phyloP scores from a whole-genome alignment of 2,797 vertebrate genomes.

The Phrynocephalus guinanensis region DNA sequence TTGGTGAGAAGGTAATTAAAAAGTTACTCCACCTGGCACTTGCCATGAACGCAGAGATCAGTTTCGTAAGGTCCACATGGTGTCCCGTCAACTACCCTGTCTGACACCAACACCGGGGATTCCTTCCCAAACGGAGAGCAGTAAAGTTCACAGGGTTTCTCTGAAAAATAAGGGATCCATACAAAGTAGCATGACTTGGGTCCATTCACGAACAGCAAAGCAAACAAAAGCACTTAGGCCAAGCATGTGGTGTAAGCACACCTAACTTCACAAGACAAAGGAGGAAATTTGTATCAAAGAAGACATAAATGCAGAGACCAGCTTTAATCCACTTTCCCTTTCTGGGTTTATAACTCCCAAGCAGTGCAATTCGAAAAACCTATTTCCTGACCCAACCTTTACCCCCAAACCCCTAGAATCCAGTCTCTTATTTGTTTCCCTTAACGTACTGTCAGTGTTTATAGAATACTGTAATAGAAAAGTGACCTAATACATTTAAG shows the following conservation, averaged over 20 bases:
- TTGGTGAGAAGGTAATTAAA: constrained; percentile 53
- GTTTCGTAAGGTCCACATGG: constrained; percentile 94
- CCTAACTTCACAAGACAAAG: not conserved
- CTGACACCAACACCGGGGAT: constrained; percentile 85
- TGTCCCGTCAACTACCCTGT: constrained; percentile 94
- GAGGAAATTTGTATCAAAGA: not conserved
- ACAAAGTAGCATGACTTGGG: too few relatives aligned
- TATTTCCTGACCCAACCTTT: not conserved
- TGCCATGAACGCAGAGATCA: constrained; percentile 94
- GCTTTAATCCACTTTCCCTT: not conserved
- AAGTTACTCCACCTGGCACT: constrained; percentile 89
- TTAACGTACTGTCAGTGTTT: not conserved
- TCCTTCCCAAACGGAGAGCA: constrained; percentile 90
- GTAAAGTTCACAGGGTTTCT: constrained; percentile 92
- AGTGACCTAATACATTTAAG: too few relatives aligned
- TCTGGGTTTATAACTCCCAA: not conserved
- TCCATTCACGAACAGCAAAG: not conserved
- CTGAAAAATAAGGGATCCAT: constrained; percentile 71
- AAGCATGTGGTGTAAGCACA: too few relatives aligned
- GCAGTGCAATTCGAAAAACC: not conserved
- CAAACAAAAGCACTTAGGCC: not conserved
- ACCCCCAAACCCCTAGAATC: too few relatives aligned
- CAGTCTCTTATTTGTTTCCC: too few relatives aligned
- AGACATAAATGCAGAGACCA: not conserved
- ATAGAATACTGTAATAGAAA: not conserved